Percentiles rank a stretch among this genome's conserved stretches.
Evolutionary conservation across 2,797 vertebrate species (phyloP).

Genomic region (Argyrosomus regius): DNA sequence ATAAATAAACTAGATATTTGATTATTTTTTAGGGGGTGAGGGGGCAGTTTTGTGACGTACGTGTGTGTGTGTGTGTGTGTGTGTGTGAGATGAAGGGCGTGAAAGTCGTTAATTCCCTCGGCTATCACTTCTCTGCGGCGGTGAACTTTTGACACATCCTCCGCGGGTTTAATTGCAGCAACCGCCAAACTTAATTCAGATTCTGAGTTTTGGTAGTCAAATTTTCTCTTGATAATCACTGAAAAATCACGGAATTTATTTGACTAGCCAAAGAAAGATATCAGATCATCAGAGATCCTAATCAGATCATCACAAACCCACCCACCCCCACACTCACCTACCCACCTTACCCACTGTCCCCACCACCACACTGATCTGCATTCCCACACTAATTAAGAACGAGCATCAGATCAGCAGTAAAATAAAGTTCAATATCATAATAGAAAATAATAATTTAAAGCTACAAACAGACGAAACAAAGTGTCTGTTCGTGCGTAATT

Average conservation of each 20-base stretch:
- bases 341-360: no score
- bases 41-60: neutral
- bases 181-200: constrained; percentile 14
- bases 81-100: constrained; percentile 24
- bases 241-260: constrained; percentile 19
- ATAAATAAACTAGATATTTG: neutral
- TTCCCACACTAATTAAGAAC: no score
- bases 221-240: neutral
- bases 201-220: constrained; percentile 44
- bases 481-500: no score
- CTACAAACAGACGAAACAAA: neutral
- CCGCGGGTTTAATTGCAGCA: neutral
- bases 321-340: no score
- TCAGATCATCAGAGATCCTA: constrained; percentile 18
- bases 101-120: constrained; percentile 74
- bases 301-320: neutral
- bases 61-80: constrained; percentile 27
- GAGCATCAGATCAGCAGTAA: no score
- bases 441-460: neutral
- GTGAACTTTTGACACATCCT: neutral
- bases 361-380: no score
- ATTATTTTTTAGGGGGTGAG: neutral
- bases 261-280: constrained; percentile 31
- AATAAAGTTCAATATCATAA: no score
- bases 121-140: constrained; percentile 64